These are phyloP conservation scores for Phorcus lineatus DNA, from an alignment of 2,888 invertebrate species.

Conservation along the genomic window DNA sequence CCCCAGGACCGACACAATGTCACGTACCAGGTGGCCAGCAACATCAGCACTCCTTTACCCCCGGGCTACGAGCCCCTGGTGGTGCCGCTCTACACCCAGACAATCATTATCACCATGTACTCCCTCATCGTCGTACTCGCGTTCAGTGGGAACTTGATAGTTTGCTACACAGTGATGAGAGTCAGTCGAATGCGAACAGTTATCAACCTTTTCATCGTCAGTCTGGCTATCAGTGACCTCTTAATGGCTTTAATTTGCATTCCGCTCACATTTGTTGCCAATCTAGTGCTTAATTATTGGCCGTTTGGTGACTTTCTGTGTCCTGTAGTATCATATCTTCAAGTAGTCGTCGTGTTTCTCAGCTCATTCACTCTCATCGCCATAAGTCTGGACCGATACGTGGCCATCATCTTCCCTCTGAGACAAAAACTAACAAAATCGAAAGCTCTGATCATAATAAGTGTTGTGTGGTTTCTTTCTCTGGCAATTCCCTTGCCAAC, in stretches of 20 bases:
- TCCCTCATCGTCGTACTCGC: constrained; percentile 75
- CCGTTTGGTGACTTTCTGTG: constrained; percentile 90
- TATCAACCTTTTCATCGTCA: constrained; percentile 83
- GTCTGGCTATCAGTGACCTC: constrained; percentile 75
- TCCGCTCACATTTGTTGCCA: constrained; percentile 82
- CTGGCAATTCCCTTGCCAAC: constrained; percentile 88
- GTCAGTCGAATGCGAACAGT: constrained; percentile 92
- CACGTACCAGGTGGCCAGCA: not conserved
- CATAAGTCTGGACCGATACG: constrained; percentile 91
- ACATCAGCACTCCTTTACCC: not conserved
- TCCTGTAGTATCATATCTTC: constrained; percentile 88
- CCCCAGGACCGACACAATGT: not conserved
- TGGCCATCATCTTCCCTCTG: constrained; percentile 92
- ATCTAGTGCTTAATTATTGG: constrained; percentile 88
- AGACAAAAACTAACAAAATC: constrained; percentile 87
- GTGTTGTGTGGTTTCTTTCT: constrained; percentile 85
- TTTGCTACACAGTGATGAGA: constrained; percentile 90
- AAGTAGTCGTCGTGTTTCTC: constrained; percentile 80
- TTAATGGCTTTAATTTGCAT: constrained; percentile 76
- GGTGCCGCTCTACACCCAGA: constrained; percentile 65
- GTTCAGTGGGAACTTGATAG: constrained; percentile 78
- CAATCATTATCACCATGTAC: constrained; percentile 76
- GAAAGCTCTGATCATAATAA: constrained; percentile 83
- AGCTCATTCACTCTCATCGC: constrained; percentile 93
- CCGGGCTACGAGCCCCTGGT: constrained; percentile 43